phyloP scores from a whole-genome alignment of 2,888 invertebrate species.

The Pediacus dermestoides region DNA sequence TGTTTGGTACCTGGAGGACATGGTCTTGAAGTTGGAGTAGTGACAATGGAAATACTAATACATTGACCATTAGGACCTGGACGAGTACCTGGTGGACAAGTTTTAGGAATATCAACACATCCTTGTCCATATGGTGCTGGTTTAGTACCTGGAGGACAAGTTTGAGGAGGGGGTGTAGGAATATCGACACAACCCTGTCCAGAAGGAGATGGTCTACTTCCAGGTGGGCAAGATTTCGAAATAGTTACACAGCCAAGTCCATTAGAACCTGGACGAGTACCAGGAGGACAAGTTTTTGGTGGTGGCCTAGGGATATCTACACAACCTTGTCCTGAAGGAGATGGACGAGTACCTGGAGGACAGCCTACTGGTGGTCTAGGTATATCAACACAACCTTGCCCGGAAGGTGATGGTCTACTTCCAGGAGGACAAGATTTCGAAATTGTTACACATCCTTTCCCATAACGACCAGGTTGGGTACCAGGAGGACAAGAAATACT shows the following conservation, averaged over 20 bases:
- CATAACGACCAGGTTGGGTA: constrained; percentile 11
- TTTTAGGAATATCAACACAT: constrained; percentile 15
- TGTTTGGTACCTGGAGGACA: neutral
- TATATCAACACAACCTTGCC: neutral
- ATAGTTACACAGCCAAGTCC: neutral
- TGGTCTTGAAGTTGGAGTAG: constrained; percentile 22
- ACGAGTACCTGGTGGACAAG: constrained; percentile 18
- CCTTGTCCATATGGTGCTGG: constrained; percentile 12
- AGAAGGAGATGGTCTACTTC: neutral
- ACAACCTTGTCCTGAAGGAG: neutral
- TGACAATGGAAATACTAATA: too few relatives aligned
- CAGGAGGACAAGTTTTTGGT: constrained; percentile 6
- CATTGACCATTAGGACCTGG: constrained; percentile 34
- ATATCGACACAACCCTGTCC: constrained; percentile 4
- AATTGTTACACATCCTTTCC: constrained; percentile 1
- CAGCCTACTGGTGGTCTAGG: neutral
- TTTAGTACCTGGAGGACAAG: constrained; percentile 17
- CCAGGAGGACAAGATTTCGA: neutral
- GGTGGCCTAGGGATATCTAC: constrained; percentile 4
- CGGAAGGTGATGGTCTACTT: neutral
- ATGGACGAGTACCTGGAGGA: neutral
- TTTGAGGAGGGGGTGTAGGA: constrained; percentile 13
- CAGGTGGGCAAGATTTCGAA: neutral
- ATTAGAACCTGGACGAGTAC: neutral
- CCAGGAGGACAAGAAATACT: constrained; percentile 11